Percentiles rank a stretch among this genome's conserved stretches.
These are phyloP conservation scores for Drepana arcuata DNA, from an alignment of 1,140 invertebrate genomes.

Conservation along the genomic window DNA sequence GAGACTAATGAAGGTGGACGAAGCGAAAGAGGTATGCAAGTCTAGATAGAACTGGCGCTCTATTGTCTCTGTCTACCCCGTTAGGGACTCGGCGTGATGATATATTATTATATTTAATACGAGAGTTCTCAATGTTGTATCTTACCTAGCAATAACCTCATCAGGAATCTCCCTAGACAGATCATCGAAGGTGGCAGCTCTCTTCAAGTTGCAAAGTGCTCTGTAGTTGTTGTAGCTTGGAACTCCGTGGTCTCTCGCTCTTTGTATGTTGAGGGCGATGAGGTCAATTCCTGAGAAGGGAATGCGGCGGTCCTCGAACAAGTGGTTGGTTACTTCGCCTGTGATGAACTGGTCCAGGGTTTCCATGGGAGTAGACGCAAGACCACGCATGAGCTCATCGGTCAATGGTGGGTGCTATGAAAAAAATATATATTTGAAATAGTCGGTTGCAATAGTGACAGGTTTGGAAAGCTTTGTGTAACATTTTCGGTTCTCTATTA, in stretches of 20 bases:
- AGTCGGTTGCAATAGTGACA: too few species aligned
- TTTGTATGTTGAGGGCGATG: slow-evolving; percentile 87
- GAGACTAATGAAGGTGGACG: too few species aligned
- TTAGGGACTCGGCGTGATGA: too few species aligned
- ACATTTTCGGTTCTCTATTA: too few species aligned
- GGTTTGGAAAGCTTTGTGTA: too few species aligned
- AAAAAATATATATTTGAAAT: slow-evolving; percentile 1
- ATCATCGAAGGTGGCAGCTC: slow-evolving; percentile 85
- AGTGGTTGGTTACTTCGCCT: slow-evolving; percentile 93
- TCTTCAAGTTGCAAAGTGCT: slow-evolving; percentile 86
- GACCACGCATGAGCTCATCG: slow-evolving; percentile 89
- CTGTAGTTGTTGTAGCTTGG: slow-evolving; percentile 90
- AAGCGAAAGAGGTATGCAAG: too few species aligned
- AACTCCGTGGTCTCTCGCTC: slow-evolving; percentile 88
- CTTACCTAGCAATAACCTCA: slow-evolving; percentile 81
- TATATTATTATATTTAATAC: too few species aligned
- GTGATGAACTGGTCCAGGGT: slow-evolving; percentile 95
- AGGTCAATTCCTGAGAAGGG: slow-evolving; percentile 91
- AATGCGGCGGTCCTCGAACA: slow-evolving; percentile 90
- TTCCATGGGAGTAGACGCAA: slow-evolving; percentile 93
- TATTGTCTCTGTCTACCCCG: too few species aligned
- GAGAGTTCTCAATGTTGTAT: too few species aligned
- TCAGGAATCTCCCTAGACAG: slow-evolving; percentile 86
- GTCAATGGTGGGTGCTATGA: slow-evolving; percentile 80
- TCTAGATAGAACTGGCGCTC: too few species aligned